Conservation (phyloP, 2,113 vertebrate species). For the Hemicordylus capensis region DNA sequence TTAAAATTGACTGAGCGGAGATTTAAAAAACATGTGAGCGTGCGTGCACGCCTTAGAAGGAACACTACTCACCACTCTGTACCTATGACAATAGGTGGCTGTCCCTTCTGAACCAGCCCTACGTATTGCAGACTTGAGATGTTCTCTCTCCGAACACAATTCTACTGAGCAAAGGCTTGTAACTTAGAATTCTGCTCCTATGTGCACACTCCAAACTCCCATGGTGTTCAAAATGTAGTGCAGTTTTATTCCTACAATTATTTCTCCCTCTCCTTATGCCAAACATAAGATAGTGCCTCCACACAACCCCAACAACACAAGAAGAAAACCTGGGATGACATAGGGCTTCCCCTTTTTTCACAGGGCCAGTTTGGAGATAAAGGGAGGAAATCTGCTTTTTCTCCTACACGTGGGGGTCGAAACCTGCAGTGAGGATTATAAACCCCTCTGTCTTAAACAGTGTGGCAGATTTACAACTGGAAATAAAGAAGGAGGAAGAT, state of each 20-base stretch:
- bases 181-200: neutral
- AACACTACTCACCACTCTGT: neutral
- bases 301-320: neutral
- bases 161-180: neutral
- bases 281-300: neutral
- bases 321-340: neutral
- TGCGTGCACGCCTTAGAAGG: too few species aligned
- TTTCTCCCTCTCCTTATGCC: neutral
- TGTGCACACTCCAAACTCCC: too few species aligned
- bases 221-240: neutral
- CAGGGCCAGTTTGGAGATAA: neutral
- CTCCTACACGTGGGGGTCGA: neutral
- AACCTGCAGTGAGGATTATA: neutral
- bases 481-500: neutral
- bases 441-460: neutral
- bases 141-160: neutral
- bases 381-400: neutral
- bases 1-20: too few species aligned
- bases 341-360: neutral
- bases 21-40: too few species aligned
- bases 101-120: neutral
- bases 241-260: neutral
- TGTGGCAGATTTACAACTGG: neutral
- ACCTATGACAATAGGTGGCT: neutral
- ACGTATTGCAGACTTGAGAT: neutral